Base-by-base conservation (phyloP, 2,888 invertebrate species). In the Drosophila nr. medialis region DNA sequence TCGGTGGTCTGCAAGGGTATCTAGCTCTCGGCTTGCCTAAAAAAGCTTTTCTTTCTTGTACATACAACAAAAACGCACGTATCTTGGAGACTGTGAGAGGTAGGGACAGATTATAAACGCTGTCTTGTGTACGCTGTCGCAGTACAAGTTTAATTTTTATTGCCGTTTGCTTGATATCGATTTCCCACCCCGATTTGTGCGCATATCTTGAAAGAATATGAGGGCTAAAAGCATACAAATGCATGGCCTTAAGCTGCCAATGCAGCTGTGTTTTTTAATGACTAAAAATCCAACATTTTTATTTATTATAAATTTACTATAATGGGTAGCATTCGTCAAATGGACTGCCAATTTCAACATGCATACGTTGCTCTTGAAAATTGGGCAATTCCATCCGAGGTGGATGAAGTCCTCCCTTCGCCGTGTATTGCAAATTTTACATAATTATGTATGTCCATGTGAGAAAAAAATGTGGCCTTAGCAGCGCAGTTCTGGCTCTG, bases 171-270 rank as follows among this genome's bases (percentile, higher is more conserved):
- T 24, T 24, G 15, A 24, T 45, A 45, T 45, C 24, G 45, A 45
- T 45, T 45, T 45, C 15, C 45, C 45, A 45, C 45, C 45, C 45
- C 15, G 45, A 45, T 45, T 45, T 15, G 45, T 15, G 45, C 21
- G 21, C 42, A 21, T 21, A 42, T 42, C 21, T 21, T 21, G 42
- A 42, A n/a, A 10, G 18, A 40, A 45, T 45, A 45, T 45, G 45
- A 45, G 45, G 45, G 45, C 45, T 8, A 15, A 1, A 45, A 24
- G 45, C 24, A 15, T 24, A 24, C 24, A 24, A 45, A 45, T 45
- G 24, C 15, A 8, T 45, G 45, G 24, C 45, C 45, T 24, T 13
- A 45, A 45, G 45, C 45, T 45, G 24, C 4, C 24, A 45, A 45
- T 45, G 45, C 45, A 45, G 45, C 45, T 45, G 45, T 15, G 24